Percentiles rank a stretch among this genome's conserved stretches.
Conservation (phyloP, 2,797 vertebrate genomes). For the Liparis tanakae region DNA sequence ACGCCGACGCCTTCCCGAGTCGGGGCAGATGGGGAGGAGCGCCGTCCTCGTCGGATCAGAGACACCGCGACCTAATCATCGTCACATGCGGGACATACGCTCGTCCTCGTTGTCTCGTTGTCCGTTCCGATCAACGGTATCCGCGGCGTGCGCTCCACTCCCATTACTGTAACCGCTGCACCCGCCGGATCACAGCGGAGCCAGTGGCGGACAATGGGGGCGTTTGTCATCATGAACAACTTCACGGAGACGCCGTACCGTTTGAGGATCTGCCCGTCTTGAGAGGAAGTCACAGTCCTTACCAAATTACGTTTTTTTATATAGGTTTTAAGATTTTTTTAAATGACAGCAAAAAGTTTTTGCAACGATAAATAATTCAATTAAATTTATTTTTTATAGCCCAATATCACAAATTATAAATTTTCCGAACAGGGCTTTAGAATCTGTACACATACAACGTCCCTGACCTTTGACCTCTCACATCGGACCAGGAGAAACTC, state of each 20-base stretch:
- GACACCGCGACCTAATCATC: conserved; percentile 86
- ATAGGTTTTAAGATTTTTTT: neutral
- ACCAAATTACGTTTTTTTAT: neutral
- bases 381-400: too few species aligned
- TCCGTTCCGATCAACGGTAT: conserved; percentile 74
- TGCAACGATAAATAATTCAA: neutral
- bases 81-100: conserved; percentile 66
- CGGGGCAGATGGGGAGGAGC: conserved; percentile 90
- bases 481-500: too few species aligned
- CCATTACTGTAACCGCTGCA: conserved; percentile 43
- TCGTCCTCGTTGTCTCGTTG: conserved; percentile 72
- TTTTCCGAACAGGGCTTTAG: too few species aligned
- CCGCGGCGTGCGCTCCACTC: conserved; percentile 29
- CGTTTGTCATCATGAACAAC: conserved; percentile 14
- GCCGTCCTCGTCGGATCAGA: conserved; percentile 86
- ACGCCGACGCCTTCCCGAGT: conserved; percentile 85
- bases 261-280: conserved; percentile 18
- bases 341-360: neutral
- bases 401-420: too few species aligned
- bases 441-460: too few species aligned
- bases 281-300: neutral
- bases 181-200: conserved; percentile 19
- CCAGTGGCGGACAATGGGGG: conserved; percentile 18
- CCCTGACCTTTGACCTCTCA: too few species aligned
- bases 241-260: neutral